Evolutionary conservation across 2,888 invertebrate genomes (phyloP).

Genomic region (Fissipunctia ypsillon): DNA sequence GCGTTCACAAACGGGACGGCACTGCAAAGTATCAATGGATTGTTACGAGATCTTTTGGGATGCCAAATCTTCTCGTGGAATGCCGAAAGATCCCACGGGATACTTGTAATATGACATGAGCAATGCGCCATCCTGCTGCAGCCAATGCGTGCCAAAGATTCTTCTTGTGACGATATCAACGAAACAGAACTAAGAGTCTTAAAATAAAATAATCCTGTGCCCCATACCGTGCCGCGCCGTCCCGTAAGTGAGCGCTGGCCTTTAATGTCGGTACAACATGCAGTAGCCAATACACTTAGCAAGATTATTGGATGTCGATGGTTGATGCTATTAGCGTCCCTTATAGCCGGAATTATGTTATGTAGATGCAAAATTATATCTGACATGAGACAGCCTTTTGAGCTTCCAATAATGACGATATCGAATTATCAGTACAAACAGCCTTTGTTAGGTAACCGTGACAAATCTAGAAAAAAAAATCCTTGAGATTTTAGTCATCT

Average conservation of each 20-base stretch:
- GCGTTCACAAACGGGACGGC: not conserved
- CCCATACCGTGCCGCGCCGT: not conserved
- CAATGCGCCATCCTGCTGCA: not conserved
- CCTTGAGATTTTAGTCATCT: not conserved
- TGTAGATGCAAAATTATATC: slow-evolving; percentile 16
- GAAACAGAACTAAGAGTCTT: not conserved
- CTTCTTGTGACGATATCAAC: not conserved
- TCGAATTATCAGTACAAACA: not conserved
- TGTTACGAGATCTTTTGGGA: not conserved
- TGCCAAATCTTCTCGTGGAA: not conserved
- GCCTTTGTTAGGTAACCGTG: not conserved
- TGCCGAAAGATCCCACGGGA: no score
- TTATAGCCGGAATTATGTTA: slow-evolving; percentile 30
- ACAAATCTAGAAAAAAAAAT: not conserved
- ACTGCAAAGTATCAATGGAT: not conserved
- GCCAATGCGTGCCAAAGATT: not conserved
- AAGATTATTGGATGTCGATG: slow-evolving; percentile 39
- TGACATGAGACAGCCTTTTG: slow-evolving; percentile 27
- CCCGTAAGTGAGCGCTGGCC: not conserved
- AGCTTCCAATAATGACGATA: slow-evolving; percentile 5
- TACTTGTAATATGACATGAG: not conserved
- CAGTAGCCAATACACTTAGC: slow-evolving; percentile 47
- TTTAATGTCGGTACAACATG: slow-evolving; percentile 16
- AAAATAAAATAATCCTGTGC: not conserved
- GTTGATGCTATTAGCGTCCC: slow-evolving; percentile 45